Evolutionary conservation across 2,113 vertebrate species (phyloP), one percentile per base, ranked within the genome.

Genomic region (Meriones unguiculatus): DNA sequence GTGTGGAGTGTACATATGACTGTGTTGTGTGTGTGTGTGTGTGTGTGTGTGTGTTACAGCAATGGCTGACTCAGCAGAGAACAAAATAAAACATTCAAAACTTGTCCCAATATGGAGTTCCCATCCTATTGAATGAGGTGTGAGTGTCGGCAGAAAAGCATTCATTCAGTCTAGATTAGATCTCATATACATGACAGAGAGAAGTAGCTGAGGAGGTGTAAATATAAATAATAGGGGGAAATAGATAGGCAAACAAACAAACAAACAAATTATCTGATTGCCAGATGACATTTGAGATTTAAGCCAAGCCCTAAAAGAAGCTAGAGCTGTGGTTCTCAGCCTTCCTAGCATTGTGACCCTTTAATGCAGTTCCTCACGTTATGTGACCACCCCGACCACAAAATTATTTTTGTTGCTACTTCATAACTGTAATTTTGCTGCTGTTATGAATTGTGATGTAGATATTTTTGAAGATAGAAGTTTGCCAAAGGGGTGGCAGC

Each of bases 231-330:
- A 46, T 3, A 57, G 65, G 2, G 7, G 81, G n/a, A 10, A 84
- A 24, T 64, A 25, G 25, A 28, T 87, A 52, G 10, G 20, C 17
- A 54, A 41, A 65, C 32, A 46, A 46, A 46, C 46, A 46, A 46
- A 46, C 46, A 46, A 46, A 46, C 46, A 46, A 72, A 2, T 67
- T 70, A 75, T 95, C 77, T 59, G n/a, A 54, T 18, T 32, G 92
- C 32, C 46, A 35, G 17, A 6, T 69, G 59, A 81, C 46, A 35
- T 82, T 59, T 97, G 90, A 89, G 11, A 35, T 78, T 52, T 97
- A 88, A 87, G 11, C 17, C 12, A 30, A 38, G 30, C 73, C 57
- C 67, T 90, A 46, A 86, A 91, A 76, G 65, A 77, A 77, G n/a
- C 12, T 20, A 81, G 86, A 57, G 57, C 15, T 15, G 57, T 57